Conservation (phyloP, 2,797 vertebrate genomes). For the Falco novaeseelandiae region DNA sequence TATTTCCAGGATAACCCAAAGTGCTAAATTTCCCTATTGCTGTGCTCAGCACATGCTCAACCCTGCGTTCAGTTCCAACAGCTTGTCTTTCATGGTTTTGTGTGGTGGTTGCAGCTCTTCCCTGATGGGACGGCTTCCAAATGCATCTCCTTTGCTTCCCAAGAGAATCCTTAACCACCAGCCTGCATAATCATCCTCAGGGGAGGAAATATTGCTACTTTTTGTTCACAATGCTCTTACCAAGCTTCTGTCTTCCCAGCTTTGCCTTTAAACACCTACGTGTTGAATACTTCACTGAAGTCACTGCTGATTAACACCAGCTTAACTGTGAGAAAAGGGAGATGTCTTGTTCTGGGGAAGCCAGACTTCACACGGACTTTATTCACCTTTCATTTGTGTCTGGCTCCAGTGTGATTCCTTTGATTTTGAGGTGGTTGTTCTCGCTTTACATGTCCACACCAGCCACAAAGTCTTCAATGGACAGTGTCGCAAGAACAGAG, state of each 20-base stretch:
- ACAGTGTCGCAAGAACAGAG: rapidly evolving
- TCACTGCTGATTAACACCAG: neutral
- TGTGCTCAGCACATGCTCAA: neutral
- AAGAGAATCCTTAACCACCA: neutral
- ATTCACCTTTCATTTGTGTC: neutral
- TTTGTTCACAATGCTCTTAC: neutral
- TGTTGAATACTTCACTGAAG: neutral
- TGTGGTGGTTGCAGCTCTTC: neutral
- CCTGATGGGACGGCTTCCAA: neutral
- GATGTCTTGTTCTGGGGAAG: neutral
- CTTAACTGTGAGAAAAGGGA: neutral
- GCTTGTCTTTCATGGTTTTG: neutral
- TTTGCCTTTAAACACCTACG: neutral
- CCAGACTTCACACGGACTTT: rapidly evolving
- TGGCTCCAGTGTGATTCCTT: neutral
- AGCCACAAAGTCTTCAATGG: neutral
- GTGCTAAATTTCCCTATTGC: neutral
- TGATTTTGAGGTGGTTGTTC: neutral
- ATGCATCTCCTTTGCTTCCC: neutral
- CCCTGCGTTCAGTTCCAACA: neutral
- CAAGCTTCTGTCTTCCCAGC: neutral
- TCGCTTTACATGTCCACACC: neutral
- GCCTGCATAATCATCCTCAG: neutral
- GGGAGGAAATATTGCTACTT: neutral
- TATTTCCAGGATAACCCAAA: neutral